These are phyloP conservation scores for Pelodytes ibericus DNA, from an alignment of 2,797 vertebrate genomes.

Conservation along the genomic window DNA sequence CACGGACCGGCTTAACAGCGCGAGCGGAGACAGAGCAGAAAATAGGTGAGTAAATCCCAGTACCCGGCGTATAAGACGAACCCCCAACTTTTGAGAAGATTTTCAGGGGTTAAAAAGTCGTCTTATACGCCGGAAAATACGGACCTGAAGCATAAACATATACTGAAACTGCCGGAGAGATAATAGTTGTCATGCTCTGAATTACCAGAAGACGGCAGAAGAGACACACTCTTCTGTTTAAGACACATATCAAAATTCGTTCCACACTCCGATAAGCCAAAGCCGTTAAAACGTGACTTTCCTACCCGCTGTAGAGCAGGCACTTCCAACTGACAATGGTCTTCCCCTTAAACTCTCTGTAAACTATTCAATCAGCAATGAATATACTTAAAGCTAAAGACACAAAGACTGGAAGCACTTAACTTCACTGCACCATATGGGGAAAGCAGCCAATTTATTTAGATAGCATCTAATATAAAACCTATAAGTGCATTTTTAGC, in stretches of 20 bases:
- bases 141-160: no score
- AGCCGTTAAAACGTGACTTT: neutral
- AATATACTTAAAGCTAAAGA: constrained; percentile 11
- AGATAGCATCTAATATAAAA: constrained; percentile 6
- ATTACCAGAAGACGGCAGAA: constrained; percentile 48
- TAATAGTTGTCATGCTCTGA: constrained; percentile 31
- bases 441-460: constrained; percentile 18
- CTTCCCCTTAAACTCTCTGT: neutral
- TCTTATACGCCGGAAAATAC: no score
- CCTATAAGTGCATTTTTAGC: constrained; percentile 24
- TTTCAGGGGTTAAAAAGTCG: no score
- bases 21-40: no score
- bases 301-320: neutral
- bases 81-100: no score
- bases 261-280: neutral
- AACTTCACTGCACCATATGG: constrained; percentile 21
- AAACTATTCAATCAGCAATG: neutral
- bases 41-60: no score
- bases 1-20: no score
- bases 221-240: constrained; percentile 16
- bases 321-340: constrained; percentile 1
- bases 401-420: neutral
- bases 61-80: no score
- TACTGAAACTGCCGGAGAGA: no score
- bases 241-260: constrained; percentile 1